Base-by-base conservation (phyloP, 2,113 vertebrate species). In the Paramormyrops kingsleyae region DNA sequence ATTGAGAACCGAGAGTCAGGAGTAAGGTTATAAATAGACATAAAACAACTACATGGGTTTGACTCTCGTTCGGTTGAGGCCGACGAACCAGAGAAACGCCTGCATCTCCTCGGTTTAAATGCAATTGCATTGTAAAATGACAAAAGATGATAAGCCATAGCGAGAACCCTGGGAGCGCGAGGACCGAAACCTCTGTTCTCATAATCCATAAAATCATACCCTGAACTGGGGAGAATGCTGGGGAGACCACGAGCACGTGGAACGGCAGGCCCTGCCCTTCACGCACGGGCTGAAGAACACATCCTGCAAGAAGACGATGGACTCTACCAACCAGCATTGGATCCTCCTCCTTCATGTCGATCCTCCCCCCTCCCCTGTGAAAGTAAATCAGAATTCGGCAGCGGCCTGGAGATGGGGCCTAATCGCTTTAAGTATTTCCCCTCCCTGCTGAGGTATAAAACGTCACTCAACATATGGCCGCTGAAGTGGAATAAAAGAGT, bases 181-280 rank as follows among this genome's bases (percentile, higher is more conserved):
- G 92, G 92, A 86, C 39, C 90, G 90, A 92, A 93, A 92, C 92
- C 91, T 92, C 93, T 93, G 93, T 93, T 94, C 92, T 92, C 91
- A 77, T 95, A 94, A 95, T 95, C 94, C 94, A 94, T 91, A 94
- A 92, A 94, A 93, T 95, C 93, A 93, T 92, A 93, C 94, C 94
- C 93, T 93, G 91, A 92, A 92, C 94, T 92, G 92, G 93, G 92
- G 91, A 94, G 91, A 94, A 94, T 92, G 92, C 92, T 83, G 92
- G 90, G 91, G 92, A 91, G 90, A 19, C 52, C 2, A 21, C 0
- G 21, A 13, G 53, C 15, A 50, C 0, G 19, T 5, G 56, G 42
- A 49, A 39, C 9, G 49, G 42, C 15, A 39, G 52, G 24, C 39
- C 42, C 42, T 53, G 21, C 49, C 87, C 50, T 24, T 56, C 39